Base-by-base conservation (phyloP, 2,113 vertebrate species). In the Turdus rufiventris region DNA sequence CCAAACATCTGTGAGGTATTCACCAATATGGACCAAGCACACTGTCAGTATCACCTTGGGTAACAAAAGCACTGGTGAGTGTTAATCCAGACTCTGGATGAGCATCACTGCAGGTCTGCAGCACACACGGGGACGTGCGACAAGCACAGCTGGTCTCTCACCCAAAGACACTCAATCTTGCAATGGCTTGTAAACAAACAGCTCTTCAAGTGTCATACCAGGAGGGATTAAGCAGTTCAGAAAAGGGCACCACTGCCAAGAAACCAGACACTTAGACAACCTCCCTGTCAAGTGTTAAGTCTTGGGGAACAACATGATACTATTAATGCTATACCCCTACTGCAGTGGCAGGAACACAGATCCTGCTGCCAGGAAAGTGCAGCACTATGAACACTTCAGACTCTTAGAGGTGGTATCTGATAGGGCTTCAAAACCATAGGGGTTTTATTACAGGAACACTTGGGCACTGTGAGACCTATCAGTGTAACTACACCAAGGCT, bases 101-200 rank as follows among this genome's bases (percentile, higher is more conserved):
- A 70, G 51, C 75, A 66, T 6, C 47, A 29, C 29, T 42, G 38
- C 33, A 77, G 33, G 18, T 23, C 42, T 29, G 60, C 19, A 65
- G 19, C 47, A 43, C 18, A 18, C 67, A 79, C 2, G 0, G 40
- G 16, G 45, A 65, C 13, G 20, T 26, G 31, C 0, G 0, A 87
- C 61, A 61, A 18, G 61, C 66, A 70, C 50, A 51, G 33, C 63
- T 31, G 18, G 6, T 77, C 29, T 70, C 67, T 85, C n/a, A 23
- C 38, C 38, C 68, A 58, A 4, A 16, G 63, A 88, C 33, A 58
- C 25, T 33, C 50, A 16, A 75, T 11, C 73, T 61, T 12, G 2
- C 66, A 68, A 20, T 5, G 82, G 54, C 82, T 77, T 83, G 75
- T 77, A 77, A 93, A 88, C 85, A 95, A 91, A 58, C 42, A 58